Conservation (phyloP, 2,797 vertebrate genomes). For the Micrastur ruficollis region DNA sequence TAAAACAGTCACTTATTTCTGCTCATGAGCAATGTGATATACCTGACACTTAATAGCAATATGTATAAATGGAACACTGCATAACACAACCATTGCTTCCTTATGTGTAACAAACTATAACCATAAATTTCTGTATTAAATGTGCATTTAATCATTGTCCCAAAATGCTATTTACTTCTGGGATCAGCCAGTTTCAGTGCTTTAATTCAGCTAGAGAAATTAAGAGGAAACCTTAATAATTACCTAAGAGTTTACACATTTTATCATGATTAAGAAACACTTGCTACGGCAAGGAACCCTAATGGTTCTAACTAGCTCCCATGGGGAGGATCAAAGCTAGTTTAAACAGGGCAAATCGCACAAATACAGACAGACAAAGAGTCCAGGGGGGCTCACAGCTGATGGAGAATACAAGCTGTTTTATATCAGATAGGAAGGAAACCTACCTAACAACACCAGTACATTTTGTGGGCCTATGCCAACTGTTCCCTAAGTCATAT, state of each 20-base stretch:
- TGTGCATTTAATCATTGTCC: neutral
- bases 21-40: neutral
- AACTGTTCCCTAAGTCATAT: neutral
- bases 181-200: neutral
- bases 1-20: neutral
- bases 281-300: neutral
- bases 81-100: neutral
- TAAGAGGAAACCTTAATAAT: neutral
- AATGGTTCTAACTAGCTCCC: conserved; percentile 5
- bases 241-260: neutral
- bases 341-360: neutral
- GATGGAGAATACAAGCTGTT: neutral
- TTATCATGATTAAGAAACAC: conserved; percentile 20
- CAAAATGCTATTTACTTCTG: neutral
- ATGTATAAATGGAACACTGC: neutral
- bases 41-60: neutral
- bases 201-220: neutral
- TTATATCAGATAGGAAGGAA: neutral
- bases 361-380: neutral
- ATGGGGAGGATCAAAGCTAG: neutral
- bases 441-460: neutral
- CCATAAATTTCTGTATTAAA: neutral
- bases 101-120: neutral
- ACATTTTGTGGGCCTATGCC: fast-evolving
- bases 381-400: neutral